Conservation (phyloP, 2,888 invertebrate genomes). For the Coecobrya sp. region DNA sequence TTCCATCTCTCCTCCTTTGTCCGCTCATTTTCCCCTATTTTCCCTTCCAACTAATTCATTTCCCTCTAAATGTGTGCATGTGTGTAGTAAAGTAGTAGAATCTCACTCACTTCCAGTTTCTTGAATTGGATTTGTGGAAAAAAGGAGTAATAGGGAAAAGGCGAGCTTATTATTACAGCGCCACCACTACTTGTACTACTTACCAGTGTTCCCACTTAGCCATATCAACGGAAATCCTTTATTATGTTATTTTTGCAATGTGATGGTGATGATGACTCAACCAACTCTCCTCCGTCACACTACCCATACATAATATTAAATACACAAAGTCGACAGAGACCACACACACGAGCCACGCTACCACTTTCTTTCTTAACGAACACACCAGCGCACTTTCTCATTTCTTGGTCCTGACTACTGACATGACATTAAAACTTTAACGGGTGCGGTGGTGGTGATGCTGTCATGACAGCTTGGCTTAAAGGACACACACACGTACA, state of each 20-base stretch:
- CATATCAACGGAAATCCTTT: neutral
- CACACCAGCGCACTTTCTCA: neutral
- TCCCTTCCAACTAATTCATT: slow-evolving; percentile 28
- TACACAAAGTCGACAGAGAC: neutral
- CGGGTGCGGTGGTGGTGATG: neutral
- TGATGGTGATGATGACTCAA: neutral
- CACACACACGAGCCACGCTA: too few species aligned
- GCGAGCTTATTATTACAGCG: neutral
- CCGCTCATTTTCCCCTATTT: neutral
- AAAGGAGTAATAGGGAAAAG: neutral
- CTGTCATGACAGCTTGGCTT: slow-evolving; percentile 30
- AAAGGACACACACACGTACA: neutral
- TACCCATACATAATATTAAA: neutral
- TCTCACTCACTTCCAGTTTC: neutral
- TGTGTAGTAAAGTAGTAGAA: neutral
- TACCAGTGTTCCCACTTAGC: neutral
- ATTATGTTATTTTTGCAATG: slow-evolving; percentile 4
- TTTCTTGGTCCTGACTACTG: neutral
- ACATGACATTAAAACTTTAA: slow-evolving; percentile 34
- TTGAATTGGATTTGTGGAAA: slow-evolving; percentile 8
- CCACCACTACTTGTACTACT: neutral
- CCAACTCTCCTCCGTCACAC: neutral
- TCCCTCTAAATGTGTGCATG: too few species aligned
- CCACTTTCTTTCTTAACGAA: neutral
- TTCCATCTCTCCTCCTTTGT: slow-evolving; percentile 5